These are phyloP conservation scores for Eucera pruinosa DNA, from an alignment of 2,888 invertebrate species.

Conservation along the genomic window DNA sequence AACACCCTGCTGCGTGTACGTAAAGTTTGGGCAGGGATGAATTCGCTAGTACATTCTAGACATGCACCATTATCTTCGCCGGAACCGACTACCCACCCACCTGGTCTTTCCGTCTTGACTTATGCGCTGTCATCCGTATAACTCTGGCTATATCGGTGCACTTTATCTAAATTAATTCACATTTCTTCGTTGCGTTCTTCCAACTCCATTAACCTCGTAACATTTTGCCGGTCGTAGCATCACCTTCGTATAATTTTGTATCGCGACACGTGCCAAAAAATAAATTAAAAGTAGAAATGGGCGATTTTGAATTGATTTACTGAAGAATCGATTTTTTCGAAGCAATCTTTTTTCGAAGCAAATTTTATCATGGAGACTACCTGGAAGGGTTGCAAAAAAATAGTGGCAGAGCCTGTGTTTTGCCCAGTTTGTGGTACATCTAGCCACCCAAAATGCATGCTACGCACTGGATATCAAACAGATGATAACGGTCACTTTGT, in stretches of 20 bases:
- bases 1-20: conserved; percentile 33
- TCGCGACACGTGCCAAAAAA: background rate
- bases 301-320: too few species aligned
- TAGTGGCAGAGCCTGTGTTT: too few species aligned
- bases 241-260: conserved; percentile 27
- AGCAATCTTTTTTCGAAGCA: too few species aligned
- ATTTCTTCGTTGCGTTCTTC: conserved; percentile 33
- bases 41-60: conserved; percentile 57
- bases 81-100: conserved; percentile 83
- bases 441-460: too few species aligned
- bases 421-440: too few species aligned
- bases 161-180: conserved; percentile 60
- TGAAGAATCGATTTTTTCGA: too few species aligned
- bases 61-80: conserved; percentile 82
- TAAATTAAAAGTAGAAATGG: too few species aligned
- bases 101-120: conserved; percentile 74
- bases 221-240: conserved; percentile 1
- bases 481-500: too few species aligned
- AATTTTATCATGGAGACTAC: too few species aligned
- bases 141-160: conserved; percentile 36
- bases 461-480: too few species aligned
- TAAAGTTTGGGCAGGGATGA: conserved; percentile 49
- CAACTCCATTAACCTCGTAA: conserved; percentile 38
- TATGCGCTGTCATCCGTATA: conserved; percentile 55
- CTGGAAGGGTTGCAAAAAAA: too few species aligned